These are phyloP conservation scores for Drosophila nigromelanica DNA, from an alignment of 1,140 invertebrate species.

Conservation along the genomic window DNA sequence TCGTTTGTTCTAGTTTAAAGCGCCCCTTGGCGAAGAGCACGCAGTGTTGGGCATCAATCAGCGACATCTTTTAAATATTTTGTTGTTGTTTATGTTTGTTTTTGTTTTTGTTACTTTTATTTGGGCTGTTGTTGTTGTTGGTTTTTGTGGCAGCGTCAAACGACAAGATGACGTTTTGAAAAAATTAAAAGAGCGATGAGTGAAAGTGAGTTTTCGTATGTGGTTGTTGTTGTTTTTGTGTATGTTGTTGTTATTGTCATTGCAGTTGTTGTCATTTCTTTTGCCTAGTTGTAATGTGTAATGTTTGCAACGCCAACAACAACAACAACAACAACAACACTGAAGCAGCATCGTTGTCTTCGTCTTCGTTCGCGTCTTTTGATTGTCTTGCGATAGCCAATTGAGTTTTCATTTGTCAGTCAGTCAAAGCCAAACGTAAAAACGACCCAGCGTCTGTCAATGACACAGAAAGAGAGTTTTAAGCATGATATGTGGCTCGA, in stretches of 20 bases:
- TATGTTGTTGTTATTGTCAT: conserved; percentile 38
- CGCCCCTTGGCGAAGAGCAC: conserved; percentile 40
- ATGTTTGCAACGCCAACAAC: conserved; percentile 66
- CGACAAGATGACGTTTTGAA: conserved; percentile 78
- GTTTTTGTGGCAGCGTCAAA: conserved; percentile 55
- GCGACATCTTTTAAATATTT: conserved; percentile 61
- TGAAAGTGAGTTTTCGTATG: conserved; percentile 79
- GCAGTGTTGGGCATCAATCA: conserved; percentile 47
- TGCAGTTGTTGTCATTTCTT: conserved; percentile 74
- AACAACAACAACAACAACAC: conserved; percentile 29
- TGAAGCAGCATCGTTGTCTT: conserved; percentile 39
- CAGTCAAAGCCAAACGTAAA: conserved; percentile 54
- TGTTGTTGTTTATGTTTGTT: conserved; percentile 27
- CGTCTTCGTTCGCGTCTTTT: conserved; percentile 63
- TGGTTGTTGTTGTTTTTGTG: conserved; percentile 41
- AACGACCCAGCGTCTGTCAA: conserved; percentile 70
- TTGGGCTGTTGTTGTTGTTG: conserved; percentile 22
- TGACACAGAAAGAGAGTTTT: conserved; percentile 80
- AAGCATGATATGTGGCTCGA: conserved; percentile 69
- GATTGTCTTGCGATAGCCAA: conserved; percentile 80
- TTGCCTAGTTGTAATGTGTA: conserved; percentile 75
- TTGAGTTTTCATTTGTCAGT: conserved; percentile 82
- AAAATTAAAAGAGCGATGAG: conserved; percentile 75
- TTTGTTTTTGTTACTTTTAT: no score
- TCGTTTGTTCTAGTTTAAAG: conserved; percentile 72